A percentile compares a stretch with the other conserved stretches of the same genome.
Conservation (phyloP, 2,888 invertebrate genomes). For the Cylloceria caligata region DNA sequence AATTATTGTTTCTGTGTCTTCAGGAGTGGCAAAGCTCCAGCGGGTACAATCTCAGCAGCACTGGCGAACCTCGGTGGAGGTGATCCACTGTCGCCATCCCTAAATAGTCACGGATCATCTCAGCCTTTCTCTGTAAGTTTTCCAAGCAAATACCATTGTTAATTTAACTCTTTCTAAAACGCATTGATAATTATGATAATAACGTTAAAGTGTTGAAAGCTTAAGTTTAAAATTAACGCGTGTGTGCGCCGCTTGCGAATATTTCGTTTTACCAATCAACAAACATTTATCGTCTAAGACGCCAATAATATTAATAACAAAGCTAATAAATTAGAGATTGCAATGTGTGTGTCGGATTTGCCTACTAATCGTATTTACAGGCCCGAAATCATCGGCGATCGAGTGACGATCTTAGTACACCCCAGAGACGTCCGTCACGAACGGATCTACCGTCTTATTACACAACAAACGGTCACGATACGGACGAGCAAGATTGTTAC, state of each 20-base stretch:
- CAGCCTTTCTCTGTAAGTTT: constrained; percentile 90
- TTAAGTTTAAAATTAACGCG: constrained; percentile 62
- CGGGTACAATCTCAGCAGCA: constrained; percentile 91
- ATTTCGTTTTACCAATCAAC: constrained; percentile 41
- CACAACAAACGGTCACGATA: constrained; percentile 53
- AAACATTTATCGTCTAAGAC: neutral
- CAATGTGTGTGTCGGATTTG: constrained; percentile 70
- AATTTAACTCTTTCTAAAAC: constrained; percentile 11
- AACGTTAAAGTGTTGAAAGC: constrained; percentile 47
- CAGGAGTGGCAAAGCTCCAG: constrained; percentile 90
- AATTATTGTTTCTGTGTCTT: neutral
- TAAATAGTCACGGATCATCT: constrained; percentile 85
- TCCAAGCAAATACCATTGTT: neutral
- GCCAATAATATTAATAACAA: constrained; percentile 4
- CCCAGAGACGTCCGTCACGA: constrained; percentile 54
- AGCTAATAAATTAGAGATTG: constrained; percentile 59
- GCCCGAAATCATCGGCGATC: constrained; percentile 73
- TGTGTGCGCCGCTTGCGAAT: constrained; percentile 65
- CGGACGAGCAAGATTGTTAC: constrained; percentile 60
- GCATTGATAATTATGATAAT: constrained; percentile 19
- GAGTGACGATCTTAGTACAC: constrained; percentile 74
- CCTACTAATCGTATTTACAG: constrained; percentile 81
- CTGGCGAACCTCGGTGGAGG: constrained; percentile 84
- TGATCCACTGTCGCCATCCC: constrained; percentile 88
- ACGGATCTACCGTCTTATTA: constrained; percentile 58